Conservation (phyloP, 2,888 invertebrate species). For the Barypeithes pellucidus region DNA sequence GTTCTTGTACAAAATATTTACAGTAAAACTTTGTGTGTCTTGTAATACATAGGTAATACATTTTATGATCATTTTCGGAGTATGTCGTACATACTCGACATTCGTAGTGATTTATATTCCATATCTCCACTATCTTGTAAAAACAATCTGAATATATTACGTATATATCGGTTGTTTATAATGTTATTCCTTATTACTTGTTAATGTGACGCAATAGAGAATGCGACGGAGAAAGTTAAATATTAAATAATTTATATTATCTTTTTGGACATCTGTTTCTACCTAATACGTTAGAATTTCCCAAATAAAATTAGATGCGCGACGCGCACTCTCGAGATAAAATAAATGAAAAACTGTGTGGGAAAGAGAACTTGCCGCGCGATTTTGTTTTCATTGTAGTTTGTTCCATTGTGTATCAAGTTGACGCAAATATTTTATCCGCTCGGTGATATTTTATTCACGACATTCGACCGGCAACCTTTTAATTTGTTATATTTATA, state of each 20-base stretch:
- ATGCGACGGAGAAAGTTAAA: neutral
- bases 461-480: neutral
- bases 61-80: no score
- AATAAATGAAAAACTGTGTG: conserved; percentile 23
- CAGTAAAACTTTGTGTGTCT: no score
- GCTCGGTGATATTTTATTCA: neutral
- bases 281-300: conserved; percentile 9
- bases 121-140: no score
- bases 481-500: neutral
- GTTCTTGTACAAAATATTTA: no score
- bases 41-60: no score
- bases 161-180: no score
- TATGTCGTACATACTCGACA: no score
- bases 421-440: conserved; percentile 8
- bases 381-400: conserved; percentile 28
- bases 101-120: no score
- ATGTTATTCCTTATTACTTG: no score
- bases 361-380: conserved; percentile 18
- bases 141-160: no score
- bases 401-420: neutral
- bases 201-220: neutral
- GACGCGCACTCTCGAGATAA: conserved; percentile 18
- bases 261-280: neutral
- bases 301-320: conserved; percentile 26
- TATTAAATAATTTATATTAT: neutral